A percentile compares a stretch with the other conserved stretches of the same genome.
Conservation (phyloP, 2,888 invertebrate species). For the Drepanosiphum platanoidis region DNA sequence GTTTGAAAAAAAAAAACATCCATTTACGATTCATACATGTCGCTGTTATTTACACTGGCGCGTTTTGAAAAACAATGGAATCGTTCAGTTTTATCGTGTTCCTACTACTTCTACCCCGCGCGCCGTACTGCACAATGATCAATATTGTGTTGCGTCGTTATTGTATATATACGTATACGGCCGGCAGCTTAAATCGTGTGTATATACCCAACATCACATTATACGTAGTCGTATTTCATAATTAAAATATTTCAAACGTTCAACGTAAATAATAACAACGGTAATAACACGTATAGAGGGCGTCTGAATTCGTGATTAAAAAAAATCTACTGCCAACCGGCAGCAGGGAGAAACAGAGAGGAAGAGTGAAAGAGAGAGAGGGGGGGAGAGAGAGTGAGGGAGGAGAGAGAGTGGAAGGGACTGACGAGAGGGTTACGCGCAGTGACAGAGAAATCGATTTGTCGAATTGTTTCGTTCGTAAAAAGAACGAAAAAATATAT, state of each 20-base stretch:
- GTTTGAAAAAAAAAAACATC: constrained; percentile 25
- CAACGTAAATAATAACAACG: not conserved
- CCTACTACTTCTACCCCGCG: too few species aligned
- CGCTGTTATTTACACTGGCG: constrained; percentile 2
- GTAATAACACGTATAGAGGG: not conserved
- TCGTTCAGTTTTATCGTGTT: constrained; percentile 22
- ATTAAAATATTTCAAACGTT: not conserved
- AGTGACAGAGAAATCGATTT: not conserved
- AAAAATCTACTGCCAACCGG: too few species aligned
- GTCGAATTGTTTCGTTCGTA: not conserved
- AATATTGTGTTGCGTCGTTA: constrained; percentile 1
- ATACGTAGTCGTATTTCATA: not conserved
- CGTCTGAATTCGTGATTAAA: not conserved
- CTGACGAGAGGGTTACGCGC: too few species aligned
- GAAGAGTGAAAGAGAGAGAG: too few species aligned
- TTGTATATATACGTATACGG: not conserved
- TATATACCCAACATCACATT: not conserved
- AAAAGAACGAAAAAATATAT: not conserved
- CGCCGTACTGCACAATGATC: constrained; percentile 16
- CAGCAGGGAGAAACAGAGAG: too few species aligned
- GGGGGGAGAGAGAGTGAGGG: not conserved
- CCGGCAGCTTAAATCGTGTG: not conserved
- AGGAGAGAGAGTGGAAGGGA: not conserved
- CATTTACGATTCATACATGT: not conserved
- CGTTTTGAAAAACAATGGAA: constrained; percentile 52